A percentile compares a stretch with the other conserved stretches of the same genome.
Evolutionary conservation across 53 echinoderm and acorn worm species (phyloP).

Genomic region (Zoroaster sp.): DNA sequence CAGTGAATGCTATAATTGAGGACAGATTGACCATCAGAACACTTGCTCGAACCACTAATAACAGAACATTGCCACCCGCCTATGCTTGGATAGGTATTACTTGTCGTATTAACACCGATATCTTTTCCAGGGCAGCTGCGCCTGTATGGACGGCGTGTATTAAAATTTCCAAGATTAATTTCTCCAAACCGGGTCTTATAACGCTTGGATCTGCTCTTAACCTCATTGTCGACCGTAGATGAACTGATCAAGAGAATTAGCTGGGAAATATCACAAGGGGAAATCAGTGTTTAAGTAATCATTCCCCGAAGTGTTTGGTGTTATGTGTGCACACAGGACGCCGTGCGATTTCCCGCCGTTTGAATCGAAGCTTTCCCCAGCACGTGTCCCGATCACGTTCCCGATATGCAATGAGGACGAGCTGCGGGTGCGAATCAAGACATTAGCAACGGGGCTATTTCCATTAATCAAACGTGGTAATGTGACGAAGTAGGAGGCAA

Average conservation of each 20-base stretch:
- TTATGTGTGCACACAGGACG: background rate
- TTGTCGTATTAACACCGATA: background rate
- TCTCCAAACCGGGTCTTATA: background rate
- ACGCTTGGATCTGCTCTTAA: background rate
- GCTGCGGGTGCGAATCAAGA: background rate
- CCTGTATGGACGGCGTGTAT: too few species aligned
- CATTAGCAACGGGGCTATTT: background rate
- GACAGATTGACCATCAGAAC: background rate
- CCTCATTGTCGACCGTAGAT: background rate
- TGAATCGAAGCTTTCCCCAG: background rate
- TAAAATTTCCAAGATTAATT: background rate
- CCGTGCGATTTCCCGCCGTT: background rate
- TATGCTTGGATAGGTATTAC: background rate
- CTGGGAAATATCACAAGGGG: background rate
- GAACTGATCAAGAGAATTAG: background rate
- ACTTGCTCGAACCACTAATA: background rate
- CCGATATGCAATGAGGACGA: background rate
- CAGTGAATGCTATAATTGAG: too few species aligned
- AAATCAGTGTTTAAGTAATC: background rate
- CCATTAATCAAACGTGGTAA: constrained; percentile 6
- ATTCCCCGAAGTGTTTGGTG: background rate
- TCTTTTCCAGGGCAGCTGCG: background rate
- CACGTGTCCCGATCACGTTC: constrained; percentile 16
- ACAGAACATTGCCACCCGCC: background rate
- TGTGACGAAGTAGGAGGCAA: background rate